Conservation (phyloP, 1,140 invertebrate genomes). For the Formica selysi region DNA sequence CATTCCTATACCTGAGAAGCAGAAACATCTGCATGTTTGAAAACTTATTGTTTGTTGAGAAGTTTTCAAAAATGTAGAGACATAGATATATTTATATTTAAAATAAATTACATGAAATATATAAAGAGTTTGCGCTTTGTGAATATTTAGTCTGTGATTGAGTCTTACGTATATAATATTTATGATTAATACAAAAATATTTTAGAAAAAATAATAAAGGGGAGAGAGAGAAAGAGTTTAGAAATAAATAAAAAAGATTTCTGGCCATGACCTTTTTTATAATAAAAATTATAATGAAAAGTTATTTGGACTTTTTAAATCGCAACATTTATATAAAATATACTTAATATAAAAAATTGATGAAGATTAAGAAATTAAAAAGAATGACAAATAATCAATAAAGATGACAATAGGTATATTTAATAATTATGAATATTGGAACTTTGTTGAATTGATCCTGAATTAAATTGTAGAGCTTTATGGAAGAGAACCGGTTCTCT, state of each 20-base stretch:
- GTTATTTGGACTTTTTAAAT: background rate
- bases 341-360: background rate
- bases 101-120: background rate
- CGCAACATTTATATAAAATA: too few relatives aligned
- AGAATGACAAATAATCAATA: background rate
- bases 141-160: background rate
- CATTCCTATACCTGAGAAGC: background rate
- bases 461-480: conserved; percentile 52
- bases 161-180: background rate
- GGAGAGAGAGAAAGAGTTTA: too few relatives aligned
- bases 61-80: background rate
- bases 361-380: background rate
- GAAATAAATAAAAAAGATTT: conserved; percentile 20
- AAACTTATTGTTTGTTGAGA: background rate
- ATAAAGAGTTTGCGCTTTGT: background rate
- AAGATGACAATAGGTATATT: background rate
- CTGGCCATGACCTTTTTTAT: background rate
- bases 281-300: background rate
- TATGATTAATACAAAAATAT: background rate
- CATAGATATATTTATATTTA: background rate
- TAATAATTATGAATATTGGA: conserved; percentile 26
- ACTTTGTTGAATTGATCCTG: background rate
- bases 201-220: background rate
- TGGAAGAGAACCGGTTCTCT: conserved; percentile 50
- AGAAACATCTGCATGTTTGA: background rate